Percentiles rank a stretch among this genome's conserved stretches.
These are phyloP conservation scores for Dipodomys stephensi DNA, from an alignment of 2,113 vertebrate genomes.

Conservation along the genomic window DNA sequence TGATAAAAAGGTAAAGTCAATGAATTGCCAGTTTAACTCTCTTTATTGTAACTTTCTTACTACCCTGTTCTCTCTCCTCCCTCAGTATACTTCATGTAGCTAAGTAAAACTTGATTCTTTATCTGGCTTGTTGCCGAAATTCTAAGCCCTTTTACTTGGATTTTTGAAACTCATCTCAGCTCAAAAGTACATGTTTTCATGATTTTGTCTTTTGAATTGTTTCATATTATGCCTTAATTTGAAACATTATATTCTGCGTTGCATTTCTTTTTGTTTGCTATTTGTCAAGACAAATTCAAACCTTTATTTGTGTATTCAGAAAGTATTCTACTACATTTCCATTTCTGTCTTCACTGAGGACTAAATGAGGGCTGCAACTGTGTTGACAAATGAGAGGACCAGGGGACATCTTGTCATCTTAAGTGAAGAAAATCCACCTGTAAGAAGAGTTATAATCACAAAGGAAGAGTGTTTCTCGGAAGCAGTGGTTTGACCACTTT, in stretches of 20 bases:
- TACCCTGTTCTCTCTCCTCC: not conserved
- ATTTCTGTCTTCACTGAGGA: not conserved
- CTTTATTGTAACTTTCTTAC: not conserved
- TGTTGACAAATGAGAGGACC: not conserved
- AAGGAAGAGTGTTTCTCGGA: not conserved
- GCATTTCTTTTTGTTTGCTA: not conserved
- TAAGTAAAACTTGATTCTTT: not conserved
- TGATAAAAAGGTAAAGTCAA: not conserved
- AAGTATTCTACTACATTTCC: not conserved
- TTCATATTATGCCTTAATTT: slow-evolving; percentile 42
- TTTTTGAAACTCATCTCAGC: slow-evolving; percentile 17
- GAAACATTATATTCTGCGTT: not conserved
- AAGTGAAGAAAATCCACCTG: not conserved
- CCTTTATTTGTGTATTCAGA: not conserved
- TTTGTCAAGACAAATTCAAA: no score
- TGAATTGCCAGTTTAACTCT: not conserved
- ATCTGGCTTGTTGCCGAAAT: slow-evolving; percentile 20
- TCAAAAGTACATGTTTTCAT: slow-evolving; percentile 22
- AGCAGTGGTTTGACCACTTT: not conserved
- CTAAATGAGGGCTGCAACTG: not conserved
- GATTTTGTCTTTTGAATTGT: not conserved
- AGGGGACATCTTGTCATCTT: not conserved
- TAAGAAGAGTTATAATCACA: not conserved
- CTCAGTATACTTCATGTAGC: not conserved
- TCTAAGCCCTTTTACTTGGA: not conserved